Conservation (phyloP, 2,113 vertebrate genomes). For the Parus major region DNA sequence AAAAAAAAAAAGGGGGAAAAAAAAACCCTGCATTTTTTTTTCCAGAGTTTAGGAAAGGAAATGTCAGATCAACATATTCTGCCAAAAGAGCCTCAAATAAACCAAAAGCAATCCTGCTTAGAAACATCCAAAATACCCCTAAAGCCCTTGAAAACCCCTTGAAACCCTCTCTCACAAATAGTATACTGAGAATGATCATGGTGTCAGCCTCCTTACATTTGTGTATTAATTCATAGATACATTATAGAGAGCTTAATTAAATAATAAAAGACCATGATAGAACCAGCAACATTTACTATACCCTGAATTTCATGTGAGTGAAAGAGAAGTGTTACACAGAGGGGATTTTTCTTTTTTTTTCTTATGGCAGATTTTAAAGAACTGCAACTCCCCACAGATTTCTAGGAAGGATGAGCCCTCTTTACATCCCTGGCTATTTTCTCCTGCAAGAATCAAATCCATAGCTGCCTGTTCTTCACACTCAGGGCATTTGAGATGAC, state of each 20-base stretch:
- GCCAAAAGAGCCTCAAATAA: conserved; percentile 46
- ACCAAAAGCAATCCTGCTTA: conserved; percentile 22
- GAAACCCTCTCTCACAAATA: conserved; percentile 24
- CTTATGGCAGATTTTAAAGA: background rate
- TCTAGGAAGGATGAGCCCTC: background rate
- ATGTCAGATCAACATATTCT: conserved; percentile 28
- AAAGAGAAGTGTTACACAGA: background rate
- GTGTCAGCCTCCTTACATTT: background rate
- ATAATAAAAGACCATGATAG: conserved; percentile 29
- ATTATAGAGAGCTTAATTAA: conserved; percentile 52
- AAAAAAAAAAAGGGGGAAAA: background rate
- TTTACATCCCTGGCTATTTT: background rate
- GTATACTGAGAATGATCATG: background rate
- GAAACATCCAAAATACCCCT: conserved; percentile 35
- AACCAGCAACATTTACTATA: conserved; percentile 13
- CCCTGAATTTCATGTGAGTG: background rate
- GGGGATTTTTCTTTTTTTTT: background rate
- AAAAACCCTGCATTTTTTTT: background rate
- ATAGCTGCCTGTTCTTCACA: background rate
- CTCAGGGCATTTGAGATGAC: background rate
- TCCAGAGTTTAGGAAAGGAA: conserved; percentile 8
- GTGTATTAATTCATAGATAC: conserved; percentile 56
- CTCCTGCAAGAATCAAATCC: background rate
- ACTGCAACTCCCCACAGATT: background rate
- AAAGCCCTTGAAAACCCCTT: conserved; percentile 48